These are phyloP conservation scores for Watsonalla cultraria DNA, from an alignment of 2,888 invertebrate species.

Conservation along the genomic window DNA sequence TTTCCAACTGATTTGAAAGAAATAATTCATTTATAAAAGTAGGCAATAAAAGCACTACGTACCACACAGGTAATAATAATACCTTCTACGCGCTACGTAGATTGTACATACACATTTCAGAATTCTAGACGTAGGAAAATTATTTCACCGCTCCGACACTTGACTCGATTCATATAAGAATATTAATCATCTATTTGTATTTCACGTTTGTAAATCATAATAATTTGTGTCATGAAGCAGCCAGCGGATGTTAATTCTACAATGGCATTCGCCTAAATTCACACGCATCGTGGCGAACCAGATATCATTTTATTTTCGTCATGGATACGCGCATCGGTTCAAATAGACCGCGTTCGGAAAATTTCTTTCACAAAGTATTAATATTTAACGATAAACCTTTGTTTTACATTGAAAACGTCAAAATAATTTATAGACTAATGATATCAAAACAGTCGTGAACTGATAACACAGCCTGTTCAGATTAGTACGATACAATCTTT, in stretches of 20 bases:
- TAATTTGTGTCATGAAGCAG: not conserved
- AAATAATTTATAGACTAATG: conserved; percentile 59
- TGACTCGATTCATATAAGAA: too few relatives aligned
- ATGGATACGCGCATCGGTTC: conserved; percentile 15
- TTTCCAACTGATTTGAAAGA: too few relatives aligned
- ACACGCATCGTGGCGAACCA: conserved; percentile 14
- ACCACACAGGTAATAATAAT: too few relatives aligned
- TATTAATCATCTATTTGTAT: too few relatives aligned
- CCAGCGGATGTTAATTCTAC: not conserved
- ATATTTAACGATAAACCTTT: conserved; percentile 22
- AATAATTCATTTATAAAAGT: too few relatives aligned
- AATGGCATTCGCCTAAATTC: conserved; percentile 18
- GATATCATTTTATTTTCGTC: conserved; percentile 42
- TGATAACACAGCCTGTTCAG: conserved; percentile 52
- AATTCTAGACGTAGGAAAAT: too few relatives aligned
- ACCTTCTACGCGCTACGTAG: too few relatives aligned
- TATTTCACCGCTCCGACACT: too few relatives aligned
- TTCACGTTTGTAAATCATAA: not conserved
- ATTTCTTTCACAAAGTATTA: conserved; percentile 11
- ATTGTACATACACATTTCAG: too few relatives aligned
- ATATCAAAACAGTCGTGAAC: conserved; percentile 43
- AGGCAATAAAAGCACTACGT: too few relatives aligned
- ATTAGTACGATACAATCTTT: conserved; percentile 58
- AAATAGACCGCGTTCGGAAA: conserved; percentile 18
- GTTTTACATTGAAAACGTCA: conserved; percentile 44